A percentile compares a stretch with the other conserved stretches of the same genome.
These are phyloP conservation scores for Hydra vulgaris DNA, from an alignment of 30 jellyfish, hydroid and myxozoan species.

Conservation along the genomic window DNA sequence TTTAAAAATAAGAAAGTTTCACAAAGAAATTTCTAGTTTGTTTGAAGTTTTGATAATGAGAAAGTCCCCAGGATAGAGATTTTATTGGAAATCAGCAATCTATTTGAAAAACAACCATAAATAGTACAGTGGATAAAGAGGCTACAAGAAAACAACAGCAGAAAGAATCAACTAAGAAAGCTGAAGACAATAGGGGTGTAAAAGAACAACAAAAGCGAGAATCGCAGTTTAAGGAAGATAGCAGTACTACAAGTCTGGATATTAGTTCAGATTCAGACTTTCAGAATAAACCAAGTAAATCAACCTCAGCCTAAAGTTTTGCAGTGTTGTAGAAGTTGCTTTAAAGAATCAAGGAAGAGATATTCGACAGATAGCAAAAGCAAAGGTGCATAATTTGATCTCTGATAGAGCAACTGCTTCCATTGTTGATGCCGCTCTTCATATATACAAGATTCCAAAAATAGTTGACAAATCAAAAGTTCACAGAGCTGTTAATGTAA, in stretches of 20 bases:
- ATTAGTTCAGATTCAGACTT: neutral
- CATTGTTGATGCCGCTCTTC: neutral
- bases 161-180: neutral
- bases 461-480: neutral
- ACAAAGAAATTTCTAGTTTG: too few relatives aligned
- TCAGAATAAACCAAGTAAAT: neutral
- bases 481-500: neutral
- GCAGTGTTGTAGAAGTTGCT: neutral
- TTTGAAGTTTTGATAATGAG: too few relatives aligned
- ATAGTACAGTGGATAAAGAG: neutral
- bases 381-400: neutral
- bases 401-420: neutral
- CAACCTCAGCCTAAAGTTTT: neutral
- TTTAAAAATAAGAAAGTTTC: too few relatives aligned
- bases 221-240: neutral
- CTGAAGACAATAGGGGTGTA: neutral
- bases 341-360: neutral
- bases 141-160: neutral
- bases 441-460: neutral
- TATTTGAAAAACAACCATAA: neutral
- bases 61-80: too few relatives aligned
- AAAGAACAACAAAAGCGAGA: neutral
- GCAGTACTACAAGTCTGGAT: neutral
- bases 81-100: too few relatives aligned
- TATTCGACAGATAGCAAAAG: neutral